Conservation (phyloP, 2,888 invertebrate genomes). For the Drosophila gaucha region DNA sequence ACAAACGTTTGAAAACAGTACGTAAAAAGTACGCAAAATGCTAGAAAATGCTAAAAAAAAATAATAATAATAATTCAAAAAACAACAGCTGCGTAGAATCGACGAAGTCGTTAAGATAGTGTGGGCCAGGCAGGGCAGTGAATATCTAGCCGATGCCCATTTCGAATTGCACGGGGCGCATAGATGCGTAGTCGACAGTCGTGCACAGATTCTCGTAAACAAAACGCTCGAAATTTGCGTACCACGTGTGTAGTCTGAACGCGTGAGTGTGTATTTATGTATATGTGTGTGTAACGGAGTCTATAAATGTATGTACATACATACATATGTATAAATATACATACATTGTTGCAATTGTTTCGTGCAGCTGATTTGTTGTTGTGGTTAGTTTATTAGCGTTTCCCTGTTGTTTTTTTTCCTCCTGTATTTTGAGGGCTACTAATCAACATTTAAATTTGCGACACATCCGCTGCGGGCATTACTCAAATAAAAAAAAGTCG, state of each 20-base stretch:
- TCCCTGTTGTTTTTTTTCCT: conserved; percentile 10
- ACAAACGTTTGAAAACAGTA: conserved; percentile 39
- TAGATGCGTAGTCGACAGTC: conserved; percentile 47
- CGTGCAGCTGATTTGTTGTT: conserved; percentile 43
- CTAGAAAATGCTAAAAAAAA: conserved; percentile 38
- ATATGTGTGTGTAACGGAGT: conserved; percentile 3
- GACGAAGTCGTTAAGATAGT: conserved; percentile 49
- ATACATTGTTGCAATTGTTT: conserved; percentile 49
- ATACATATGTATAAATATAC: conserved; percentile 2
- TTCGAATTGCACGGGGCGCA: conserved; percentile 54
- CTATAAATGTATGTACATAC: conserved; percentile 9
- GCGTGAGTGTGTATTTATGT: conserved; percentile 14
- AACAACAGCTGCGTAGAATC: conserved; percentile 74
- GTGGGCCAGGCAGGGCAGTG: conserved; percentile 12
- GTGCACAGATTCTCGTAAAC: conserved; percentile 64
- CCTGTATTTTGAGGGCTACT: conserved; percentile 42
- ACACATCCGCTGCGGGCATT: conserved; percentile 64
- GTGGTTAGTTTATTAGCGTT: conserved; percentile 38
- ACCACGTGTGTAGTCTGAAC: conserved; percentile 67
- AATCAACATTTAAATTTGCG: conserved; percentile 58
- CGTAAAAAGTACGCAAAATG: conserved; percentile 40
- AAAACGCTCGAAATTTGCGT: conserved; percentile 66
- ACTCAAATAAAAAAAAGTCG: conserved; percentile 20
- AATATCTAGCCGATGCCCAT: conserved; percentile 36
- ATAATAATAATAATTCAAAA: conserved; percentile 33